Base-by-base conservation (phyloP, 2,888 invertebrate genomes). In the Caenorhabditis virilis region DNA sequence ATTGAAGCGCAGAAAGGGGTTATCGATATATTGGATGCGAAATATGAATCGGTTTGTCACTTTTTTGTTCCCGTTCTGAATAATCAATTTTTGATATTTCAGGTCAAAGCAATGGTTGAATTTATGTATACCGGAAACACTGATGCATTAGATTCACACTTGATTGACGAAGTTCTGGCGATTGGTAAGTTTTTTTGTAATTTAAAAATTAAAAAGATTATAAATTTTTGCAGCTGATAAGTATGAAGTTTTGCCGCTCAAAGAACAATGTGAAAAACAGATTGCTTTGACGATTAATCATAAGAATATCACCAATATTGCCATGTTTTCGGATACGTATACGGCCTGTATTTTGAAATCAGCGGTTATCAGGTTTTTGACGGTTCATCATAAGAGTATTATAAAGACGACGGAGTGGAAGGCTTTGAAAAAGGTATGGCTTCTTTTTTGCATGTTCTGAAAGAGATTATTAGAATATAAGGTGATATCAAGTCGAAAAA, bases 91-190 rank as follows among this genome's bases (percentile, higher is more conserved):
- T 6, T 57, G 6, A 25, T 2, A 1, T 49, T 42, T 55, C 33
- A 77, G 74, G 74, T 78, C 9, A 57, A 69, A 1, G 78, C 76
- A 1, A 78, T 81, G 80, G 65, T 81, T 9, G 76, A 81, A 49
- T 81, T 70, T 55, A 78, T 81, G 66, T 80, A 80, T 64, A 77
- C 77, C 1, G 79, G 79, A 27, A 50, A 46, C 7, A 68, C 72
- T 2, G 77, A 62, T 5, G 46, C 55, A 11, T 36, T 70, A n/a
- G 72, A 73, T 41, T 48, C 50, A 42, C 43, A 62, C 41, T 45
- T 56, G 47, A 72, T 78, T n/a, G 76, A 78, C 25, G 80, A 79
- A 22, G 67, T 80, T 20, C 52, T 80, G 13, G 74, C 75, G 1
- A 72, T 80, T 45, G 71, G 71, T 67, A 42, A 42, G 62, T 35